Conservation (phyloP, 2,888 invertebrate species). For the Argyresthia albistria region DNA sequence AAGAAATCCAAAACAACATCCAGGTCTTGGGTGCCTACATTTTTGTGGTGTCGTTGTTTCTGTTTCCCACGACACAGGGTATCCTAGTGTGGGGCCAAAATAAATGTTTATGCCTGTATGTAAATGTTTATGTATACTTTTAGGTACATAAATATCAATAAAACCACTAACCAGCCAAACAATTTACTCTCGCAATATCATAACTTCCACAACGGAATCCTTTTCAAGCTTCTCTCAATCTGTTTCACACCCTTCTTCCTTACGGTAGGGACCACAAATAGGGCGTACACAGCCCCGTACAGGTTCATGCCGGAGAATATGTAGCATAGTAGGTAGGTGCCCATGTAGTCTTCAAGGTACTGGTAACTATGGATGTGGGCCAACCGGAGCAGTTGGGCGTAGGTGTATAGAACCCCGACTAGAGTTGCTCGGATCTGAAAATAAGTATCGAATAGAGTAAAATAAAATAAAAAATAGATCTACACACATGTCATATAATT, state of each 20-base stretch:
- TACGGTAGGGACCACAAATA: conserved; percentile 36
- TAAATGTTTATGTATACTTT: too few relatives aligned
- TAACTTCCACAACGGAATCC: conserved; percentile 37
- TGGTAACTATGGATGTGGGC: conserved; percentile 39
- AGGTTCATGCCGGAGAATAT: conserved; percentile 46
- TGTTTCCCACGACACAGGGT: too few relatives aligned
- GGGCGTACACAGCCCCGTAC: conserved; percentile 40
- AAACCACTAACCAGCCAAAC: too few relatives aligned
- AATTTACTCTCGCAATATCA: conserved; percentile 7
- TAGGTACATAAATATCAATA: too few relatives aligned
- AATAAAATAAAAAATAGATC: not conserved
- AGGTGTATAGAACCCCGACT: conserved; percentile 32
- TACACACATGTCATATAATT: too few relatives aligned
- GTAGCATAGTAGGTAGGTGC: conserved; percentile 42
- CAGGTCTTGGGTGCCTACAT: too few relatives aligned
- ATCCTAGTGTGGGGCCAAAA: too few relatives aligned
- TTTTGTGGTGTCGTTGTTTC: too few relatives aligned
- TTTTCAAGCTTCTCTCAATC: conserved; percentile 45
- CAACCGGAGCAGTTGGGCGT: conserved; percentile 38
- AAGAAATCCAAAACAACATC: too few relatives aligned
- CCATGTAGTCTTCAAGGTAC: conserved; percentile 42
- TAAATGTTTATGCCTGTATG: too few relatives aligned
- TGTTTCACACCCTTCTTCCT: conserved; percentile 32
- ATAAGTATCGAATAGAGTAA: too few relatives aligned
- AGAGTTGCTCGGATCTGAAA: conserved; percentile 46